These are phyloP conservation scores for Exaiptasia diaphana DNA, from an alignment of 64 coral and sea anemone genomes.

Conservation along the genomic window DNA sequence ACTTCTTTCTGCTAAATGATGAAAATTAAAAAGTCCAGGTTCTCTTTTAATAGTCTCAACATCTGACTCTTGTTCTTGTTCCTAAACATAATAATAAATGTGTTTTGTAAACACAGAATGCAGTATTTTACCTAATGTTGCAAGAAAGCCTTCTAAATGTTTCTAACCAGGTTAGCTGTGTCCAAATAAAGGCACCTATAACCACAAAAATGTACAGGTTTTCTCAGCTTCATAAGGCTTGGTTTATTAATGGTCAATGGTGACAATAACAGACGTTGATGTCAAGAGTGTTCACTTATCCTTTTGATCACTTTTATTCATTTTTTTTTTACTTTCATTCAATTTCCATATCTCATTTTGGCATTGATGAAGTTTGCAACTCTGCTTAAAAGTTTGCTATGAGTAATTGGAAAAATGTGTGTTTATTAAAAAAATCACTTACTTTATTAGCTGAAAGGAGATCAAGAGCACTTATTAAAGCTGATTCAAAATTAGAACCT, in stretches of 20 bases:
- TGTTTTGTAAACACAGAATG: not conserved
- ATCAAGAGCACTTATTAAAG: not conserved
- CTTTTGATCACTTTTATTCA: too few species aligned
- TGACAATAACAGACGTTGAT: too few species aligned
- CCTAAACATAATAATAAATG: slow-evolving; percentile 18
- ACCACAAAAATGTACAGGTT: slow-evolving; percentile 1
- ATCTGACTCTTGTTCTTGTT: not conserved
- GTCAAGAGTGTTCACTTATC: too few species aligned
- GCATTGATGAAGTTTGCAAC: too few species aligned
- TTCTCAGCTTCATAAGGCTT: too few species aligned
- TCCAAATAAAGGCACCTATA: not conserved
- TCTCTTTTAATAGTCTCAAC: slow-evolving; percentile 28
- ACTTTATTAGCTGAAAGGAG: not conserved
- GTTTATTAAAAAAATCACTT: too few species aligned
- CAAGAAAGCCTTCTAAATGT: not conserved
- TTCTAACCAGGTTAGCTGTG: not conserved
- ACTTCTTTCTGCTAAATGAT: slow-evolving; percentile 39
- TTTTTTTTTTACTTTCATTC: too few species aligned
- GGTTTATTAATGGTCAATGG: too few species aligned
- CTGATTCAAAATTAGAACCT: slow-evolving; percentile 9
- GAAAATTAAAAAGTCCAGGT: slow-evolving; percentile 45
- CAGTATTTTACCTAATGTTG: not conserved
- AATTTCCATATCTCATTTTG: too few species aligned
- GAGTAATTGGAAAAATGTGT: too few species aligned
- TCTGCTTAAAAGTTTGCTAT: too few species aligned